Base-by-base conservation (phyloP, 2,797 vertebrate species). In the Sebastes melanostomus region DNA sequence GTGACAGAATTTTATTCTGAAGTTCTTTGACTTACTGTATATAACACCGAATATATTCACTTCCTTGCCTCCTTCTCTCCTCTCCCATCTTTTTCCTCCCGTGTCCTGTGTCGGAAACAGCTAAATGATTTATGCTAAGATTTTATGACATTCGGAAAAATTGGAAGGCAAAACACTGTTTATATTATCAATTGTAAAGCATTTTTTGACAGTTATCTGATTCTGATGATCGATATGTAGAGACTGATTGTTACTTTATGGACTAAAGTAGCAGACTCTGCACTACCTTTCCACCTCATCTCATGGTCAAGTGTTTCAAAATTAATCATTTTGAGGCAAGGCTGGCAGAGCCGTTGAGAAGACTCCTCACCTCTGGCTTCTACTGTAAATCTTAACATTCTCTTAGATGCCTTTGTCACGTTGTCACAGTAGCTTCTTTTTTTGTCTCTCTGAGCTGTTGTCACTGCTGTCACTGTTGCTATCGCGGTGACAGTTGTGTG, bases 371-470 rank as follows among this genome's bases (percentile, higher is more conserved):
- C 73, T 86, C 69, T 61, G 58, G 58, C 74, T 70, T 59, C 20
- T 5, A 20, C 80, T 78, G 60, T 84, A 80, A 77, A 85, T 88
- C 16, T 66, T 69, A 58, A 85, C 38, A 1, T 59, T 80, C 76
- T 69, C 63, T 74, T 18, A 14, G 75, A 71, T 76, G 34, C 32
- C 18, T 63, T 58, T 84, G 82, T 75, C 76, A 86, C 30, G 63
- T 76, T 80, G 74, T 85, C 77, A 73, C 54, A 55, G 30, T 3
- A 16, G n/a, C 22, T 66, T 36, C 62, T 38, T 76, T 61, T 78
- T 66, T 70, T 54, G 32, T 1, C 29, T 83, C 36, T 74, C 20
- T 75, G 66, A 90, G 61, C 60, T 56, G 13, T 46, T 82, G 71
- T 77, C 78, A 42, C 27, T 29, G 52, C 52, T 25, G 30, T 68